phyloP scores from a whole-genome alignment of 2,888 invertebrate species.

The Harpagoxenus sublaevis region DNA sequence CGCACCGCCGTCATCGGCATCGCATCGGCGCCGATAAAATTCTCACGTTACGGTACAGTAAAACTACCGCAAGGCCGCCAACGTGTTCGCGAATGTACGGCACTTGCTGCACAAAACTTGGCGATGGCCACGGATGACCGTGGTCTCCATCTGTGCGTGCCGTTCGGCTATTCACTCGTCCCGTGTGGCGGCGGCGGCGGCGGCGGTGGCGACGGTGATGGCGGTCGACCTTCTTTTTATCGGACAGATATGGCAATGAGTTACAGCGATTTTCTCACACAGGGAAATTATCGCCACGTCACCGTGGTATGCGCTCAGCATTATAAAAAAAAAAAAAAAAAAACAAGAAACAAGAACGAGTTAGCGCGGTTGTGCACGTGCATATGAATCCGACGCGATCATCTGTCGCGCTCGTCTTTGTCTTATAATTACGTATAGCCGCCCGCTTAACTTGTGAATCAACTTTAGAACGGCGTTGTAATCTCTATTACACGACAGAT shows the following conservation, averaged over 20 bases:
- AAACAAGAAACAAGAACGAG: not conserved
- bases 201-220: not conserved
- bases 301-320: not conserved
- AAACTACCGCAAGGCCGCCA: slow-evolving; percentile 83
- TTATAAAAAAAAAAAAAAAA: not conserved
- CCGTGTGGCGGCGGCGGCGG: slow-evolving; percentile 55
- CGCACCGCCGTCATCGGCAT: slow-evolving; percentile 51
- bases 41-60: slow-evolving; percentile 84
- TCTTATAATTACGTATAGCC: slow-evolving; percentile 1
- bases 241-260: slow-evolving; percentile 66
- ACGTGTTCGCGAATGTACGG: slow-evolving; percentile 69
- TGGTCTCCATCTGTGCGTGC: slow-evolving; percentile 64
- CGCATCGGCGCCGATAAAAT: slow-evolving; percentile 79
- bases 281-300: slow-evolving; percentile 39
- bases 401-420: not conserved
- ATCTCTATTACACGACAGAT: too few relatives aligned
- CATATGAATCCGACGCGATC: not conserved
- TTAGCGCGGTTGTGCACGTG: not conserved
- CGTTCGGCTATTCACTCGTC: slow-evolving; percentile 68
- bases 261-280: slow-evolving; percentile 65
- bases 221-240: slow-evolving; percentile 67
- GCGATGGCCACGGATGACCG: slow-evolving; percentile 39
- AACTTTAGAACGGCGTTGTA: not conserved
- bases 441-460: not conserved
- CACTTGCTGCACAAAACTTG: slow-evolving; percentile 56